Base-by-base conservation (phyloP, 2,113 vertebrate species). In the Sebastes schlegelii region DNA sequence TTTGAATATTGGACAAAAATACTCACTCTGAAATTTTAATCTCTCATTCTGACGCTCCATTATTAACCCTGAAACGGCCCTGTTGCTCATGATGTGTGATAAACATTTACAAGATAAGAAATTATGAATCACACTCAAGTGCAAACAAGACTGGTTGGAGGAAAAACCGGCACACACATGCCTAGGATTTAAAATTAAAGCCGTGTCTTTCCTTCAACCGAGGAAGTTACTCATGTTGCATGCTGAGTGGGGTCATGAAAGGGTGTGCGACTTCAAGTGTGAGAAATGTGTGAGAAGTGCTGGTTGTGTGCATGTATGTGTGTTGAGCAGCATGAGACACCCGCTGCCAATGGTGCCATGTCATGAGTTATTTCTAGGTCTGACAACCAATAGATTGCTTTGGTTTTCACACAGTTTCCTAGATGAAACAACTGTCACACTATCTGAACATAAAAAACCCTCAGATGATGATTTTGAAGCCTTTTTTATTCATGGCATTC, bases 221-320 rank as follows among this genome's bases (percentile, higher is more conserved):
- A 85, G 89, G 89, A 91, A 90, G 89, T 86, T 65, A 82, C 88
- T 84, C 58, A 79, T 67, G 68, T 74, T 89, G 90, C 83, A 93
- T 91, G 76, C 84, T 83, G 88, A 91, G 58, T 63, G 81, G 80
- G 87, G 79, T 85, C 19, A 60, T 84, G 74, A 88, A 88, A 83
- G 82, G 62, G 78, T 85, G 51, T 74, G 72, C 71, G 75, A 79
- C 80, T 62, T 60, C 75, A 76, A 92, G 73, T 86, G 87, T 79
- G 69, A 81, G 82, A 74, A 81, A 71, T 66, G 67, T 57, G 58
- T 68, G 70, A 85, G 71, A 71, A 49, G 34, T 79, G 49, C 54
- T 72, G 40, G 60, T 68, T 54, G 51, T 79, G 77, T 72, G 46
- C 51, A n/a, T 58, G 42, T 60, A 8, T 17, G 1, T 69, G 79